Base-by-base conservation (phyloP, 1,140 invertebrate species). In the Bombyx mandarina region DNA sequence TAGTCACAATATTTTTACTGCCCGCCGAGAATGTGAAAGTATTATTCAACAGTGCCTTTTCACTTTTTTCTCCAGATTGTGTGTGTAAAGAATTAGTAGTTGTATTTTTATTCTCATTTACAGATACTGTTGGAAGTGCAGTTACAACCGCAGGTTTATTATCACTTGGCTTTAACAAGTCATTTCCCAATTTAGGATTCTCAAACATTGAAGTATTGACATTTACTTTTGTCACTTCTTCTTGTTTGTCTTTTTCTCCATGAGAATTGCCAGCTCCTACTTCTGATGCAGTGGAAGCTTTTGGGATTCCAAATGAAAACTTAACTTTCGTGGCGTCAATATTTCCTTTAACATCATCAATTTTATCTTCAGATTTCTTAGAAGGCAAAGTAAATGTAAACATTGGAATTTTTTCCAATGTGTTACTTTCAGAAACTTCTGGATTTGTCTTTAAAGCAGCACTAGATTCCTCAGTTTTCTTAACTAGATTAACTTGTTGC, bases 361-460 rank as follows among this genome's bases (percentile, higher is more conserved):
- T 10, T 61, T 68, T 59, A 26, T 67, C 63, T 18, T 62, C 59
- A 18, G 51, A 7, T 56, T 67, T 71, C 49, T 69, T 73, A 10
- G 57, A 49, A 18, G 73, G 65, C 49, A 82, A 60, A 35, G 81
- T 79, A 63, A 89, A 90, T 7, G 73, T 76, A 52, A 89, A 89
- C 10, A 67, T 62, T 26, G 70, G 58, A 9, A 63, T 56, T 64
- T 76, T 73, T 26, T 72, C 45, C 47, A 80, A 54, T 52, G 60
- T 54, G 63, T 82, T 82, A 61, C 82, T 85, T 64, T 51, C 22
- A 9, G 50, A 6, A 35, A 35, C 26, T 35, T 35, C 2, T 35
- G 26, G 26, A 35, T 81, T 81, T 44, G 70, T 73, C 65, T 82
- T 79, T 35, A 72, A 58, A 57, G 68, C n/a, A 18, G 7, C 48